Evolutionary conservation across 2,888 invertebrate genomes (phyloP), one percentile per base, ranked within the genome.

Genomic region (Papilio protenor): DNA sequence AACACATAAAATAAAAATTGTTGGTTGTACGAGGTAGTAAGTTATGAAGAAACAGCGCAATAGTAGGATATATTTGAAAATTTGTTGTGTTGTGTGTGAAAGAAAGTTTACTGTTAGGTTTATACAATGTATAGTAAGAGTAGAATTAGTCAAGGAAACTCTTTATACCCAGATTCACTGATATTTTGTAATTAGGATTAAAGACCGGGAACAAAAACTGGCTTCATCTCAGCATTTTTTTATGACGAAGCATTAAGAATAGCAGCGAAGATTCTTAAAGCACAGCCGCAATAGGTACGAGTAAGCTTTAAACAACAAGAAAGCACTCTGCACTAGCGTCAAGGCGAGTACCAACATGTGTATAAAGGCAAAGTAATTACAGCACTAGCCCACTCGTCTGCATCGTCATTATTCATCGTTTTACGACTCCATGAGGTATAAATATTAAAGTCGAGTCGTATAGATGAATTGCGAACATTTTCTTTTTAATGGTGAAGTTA

Each of bases 401-500:
- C 91, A 91, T 90, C 92, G 93, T 94, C 93, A 94, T 94, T 94
- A 94, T 94, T 93, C 94, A 94, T 94, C 93, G 90, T 92, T 94
- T 94, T 94, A 94, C 93, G 94, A 94, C 93, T 91, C 89, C 91
- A 91, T 92, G 90, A 94, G 93, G 92, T 94, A 94, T 94, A 94
- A 94, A 94, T 94, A 94, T 94, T 93, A 93, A 94, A 93, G 91
- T 91, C 90, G 88, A 90, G 92, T 92, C 92, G 93, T 94, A 93
- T 94, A 94, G 93, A 91, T 91, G 92, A 88, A 94, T 93, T 92
- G 94, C 94, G 92, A 94, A 94, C 93, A 94, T 94, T 94, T 94
- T 90, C 92, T 92, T 94, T 94, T 94, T 94, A 94, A 94, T 94
- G 92, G 91, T 90, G 90, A 91, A 91, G 89, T 90, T 92, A 92